These are phyloP conservation scores for Paraplagusia blochii DNA, from an alignment of 2,113 vertebrate genomes.

Conservation along the genomic window DNA sequence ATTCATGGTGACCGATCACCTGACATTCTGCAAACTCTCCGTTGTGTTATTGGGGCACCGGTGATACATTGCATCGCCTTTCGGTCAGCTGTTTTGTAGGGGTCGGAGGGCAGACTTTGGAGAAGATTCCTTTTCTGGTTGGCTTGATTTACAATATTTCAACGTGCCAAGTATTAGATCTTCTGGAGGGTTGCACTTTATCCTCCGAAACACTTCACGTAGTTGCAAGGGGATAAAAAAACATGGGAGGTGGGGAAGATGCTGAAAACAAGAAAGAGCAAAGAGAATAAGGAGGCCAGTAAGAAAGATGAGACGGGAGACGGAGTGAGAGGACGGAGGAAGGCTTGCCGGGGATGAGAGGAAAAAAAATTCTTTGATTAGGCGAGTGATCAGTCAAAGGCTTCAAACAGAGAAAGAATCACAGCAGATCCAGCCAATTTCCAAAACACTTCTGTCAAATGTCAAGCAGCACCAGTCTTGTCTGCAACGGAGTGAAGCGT, in stretches of 20 bases:
- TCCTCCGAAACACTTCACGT: slow-evolving; percentile 21
- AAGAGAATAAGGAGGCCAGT: background rate
- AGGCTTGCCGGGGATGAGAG: slow-evolving; percentile 23
- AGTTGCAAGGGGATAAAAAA: slow-evolving; percentile 5
- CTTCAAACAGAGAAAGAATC: slow-evolving; percentile 29
- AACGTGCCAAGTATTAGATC: slow-evolving; percentile 6
- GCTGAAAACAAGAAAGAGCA: slow-evolving; percentile 2
- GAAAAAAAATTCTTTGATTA: slow-evolving; percentile 43
- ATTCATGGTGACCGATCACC: slow-evolving; percentile 9
- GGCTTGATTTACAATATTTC: slow-evolving; percentile 32
- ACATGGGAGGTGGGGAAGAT: slow-evolving; percentile 2
- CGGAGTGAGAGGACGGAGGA: slow-evolving; percentile 1
- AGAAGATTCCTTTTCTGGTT: slow-evolving; percentile 24
- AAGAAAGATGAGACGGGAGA: slow-evolving; percentile 4
- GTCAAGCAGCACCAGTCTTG: slow-evolving; percentile 32
- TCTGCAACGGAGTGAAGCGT: slow-evolving; percentile 26
- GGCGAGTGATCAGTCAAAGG: slow-evolving; percentile 34
- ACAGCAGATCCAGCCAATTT: slow-evolving; percentile 39
- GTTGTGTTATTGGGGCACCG: slow-evolving; percentile 12
- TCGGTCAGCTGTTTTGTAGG: slow-evolving; percentile 37
- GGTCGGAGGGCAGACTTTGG: slow-evolving; percentile 5
- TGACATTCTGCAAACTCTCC: slow-evolving; percentile 12
- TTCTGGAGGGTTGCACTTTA: slow-evolving; percentile 19
- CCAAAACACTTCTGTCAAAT: slow-evolving; percentile 48
- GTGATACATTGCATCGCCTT: slow-evolving; percentile 2